phyloP scores from a whole-genome alignment of 2,797 vertebrate species.

The Kryptopterus vitreolus region DNA sequence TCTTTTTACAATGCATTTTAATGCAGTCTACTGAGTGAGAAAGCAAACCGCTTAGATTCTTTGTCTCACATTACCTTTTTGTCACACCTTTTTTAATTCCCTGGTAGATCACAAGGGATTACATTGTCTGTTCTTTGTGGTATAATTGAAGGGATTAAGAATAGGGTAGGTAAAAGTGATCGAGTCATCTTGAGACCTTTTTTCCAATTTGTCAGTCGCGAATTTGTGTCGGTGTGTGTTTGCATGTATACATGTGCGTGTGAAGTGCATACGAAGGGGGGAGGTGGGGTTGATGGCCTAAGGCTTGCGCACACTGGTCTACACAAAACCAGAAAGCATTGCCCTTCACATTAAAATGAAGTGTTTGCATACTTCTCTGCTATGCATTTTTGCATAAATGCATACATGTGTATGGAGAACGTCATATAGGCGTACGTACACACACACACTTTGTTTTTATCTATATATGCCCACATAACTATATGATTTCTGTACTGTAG shows the following conservation, averaged over 20 bases:
- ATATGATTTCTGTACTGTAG: background rate
- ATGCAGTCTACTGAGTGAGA: constrained; percentile 16
- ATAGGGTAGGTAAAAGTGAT: constrained; percentile 40
- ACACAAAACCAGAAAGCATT: constrained; percentile 47
- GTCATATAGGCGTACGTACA: background rate
- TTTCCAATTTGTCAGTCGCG: constrained; percentile 48
- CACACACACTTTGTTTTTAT: background rate
- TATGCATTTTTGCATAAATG: constrained; percentile 60
- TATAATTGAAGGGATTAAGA: constrained; percentile 49
- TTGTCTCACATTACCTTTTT: constrained; percentile 28
- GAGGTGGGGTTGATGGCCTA: constrained; percentile 13
- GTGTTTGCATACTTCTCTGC: constrained; percentile 63
- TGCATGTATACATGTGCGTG: constrained; percentile 53
- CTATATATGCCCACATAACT: background rate
- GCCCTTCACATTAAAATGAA: constrained; percentile 47
- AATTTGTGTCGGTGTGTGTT: constrained; percentile 54
- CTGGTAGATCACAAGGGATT: constrained; percentile 19
- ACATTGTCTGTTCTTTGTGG: constrained; percentile 21
- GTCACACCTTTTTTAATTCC: constrained; percentile 31
- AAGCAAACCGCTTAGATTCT: constrained; percentile 30
- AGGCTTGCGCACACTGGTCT: constrained; percentile 53
- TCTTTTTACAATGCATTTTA: constrained; percentile 20
- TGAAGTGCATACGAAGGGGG: constrained; percentile 23
- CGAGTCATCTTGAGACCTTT: background rate
- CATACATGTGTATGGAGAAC: background rate